A percentile compares a stretch with the other conserved stretches of the same genome.
Evolutionary conservation across 2,888 invertebrate genomes (phyloP).

Genomic region (Synergus laeviventris): DNA sequence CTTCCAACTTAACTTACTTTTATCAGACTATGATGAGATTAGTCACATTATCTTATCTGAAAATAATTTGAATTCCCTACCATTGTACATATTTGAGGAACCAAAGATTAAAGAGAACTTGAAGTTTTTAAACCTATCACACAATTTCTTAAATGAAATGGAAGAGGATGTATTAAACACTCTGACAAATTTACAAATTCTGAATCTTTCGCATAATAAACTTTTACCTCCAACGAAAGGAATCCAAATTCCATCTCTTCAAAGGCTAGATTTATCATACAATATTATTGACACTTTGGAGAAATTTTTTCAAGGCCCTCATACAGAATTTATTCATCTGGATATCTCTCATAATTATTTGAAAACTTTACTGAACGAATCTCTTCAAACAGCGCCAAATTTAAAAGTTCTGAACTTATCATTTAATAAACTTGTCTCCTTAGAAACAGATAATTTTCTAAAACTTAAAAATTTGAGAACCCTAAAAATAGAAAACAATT

Average conservation of each 20-base stretch:
- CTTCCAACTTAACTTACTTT: not conserved
- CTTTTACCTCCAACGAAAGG: constrained; percentile 76
- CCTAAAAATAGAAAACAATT: constrained; percentile 62
- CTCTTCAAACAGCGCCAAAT: constrained; percentile 75
- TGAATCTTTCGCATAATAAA: constrained; percentile 77
- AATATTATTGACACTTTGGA: constrained; percentile 75
- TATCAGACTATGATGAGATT: not conserved
- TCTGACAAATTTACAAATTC: constrained; percentile 68
- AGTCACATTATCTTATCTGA: constrained; percentile 1
- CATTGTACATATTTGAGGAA: not conserved
- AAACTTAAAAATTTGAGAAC: constrained; percentile 53
- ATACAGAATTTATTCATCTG: constrained; percentile 64
- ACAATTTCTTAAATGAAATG: constrained; percentile 77
- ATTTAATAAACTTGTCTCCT: constrained; percentile 60
- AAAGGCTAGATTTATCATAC: constrained; percentile 77
- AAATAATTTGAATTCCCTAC: not conserved
- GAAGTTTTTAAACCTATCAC: constrained; percentile 78
- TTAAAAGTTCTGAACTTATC: constrained; percentile 73
- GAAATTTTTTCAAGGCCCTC: constrained; percentile 64
- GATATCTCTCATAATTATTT: constrained; percentile 71
- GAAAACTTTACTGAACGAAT: constrained; percentile 74
- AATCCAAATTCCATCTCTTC: constrained; percentile 74
- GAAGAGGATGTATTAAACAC: constrained; percentile 75
- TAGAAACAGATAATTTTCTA: constrained; percentile 49
- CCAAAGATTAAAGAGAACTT: constrained; percentile 57